These are phyloP conservation scores for Thamnophis elegans DNA, from an alignment of 2,797 vertebrate genomes.

Conservation along the genomic window DNA sequence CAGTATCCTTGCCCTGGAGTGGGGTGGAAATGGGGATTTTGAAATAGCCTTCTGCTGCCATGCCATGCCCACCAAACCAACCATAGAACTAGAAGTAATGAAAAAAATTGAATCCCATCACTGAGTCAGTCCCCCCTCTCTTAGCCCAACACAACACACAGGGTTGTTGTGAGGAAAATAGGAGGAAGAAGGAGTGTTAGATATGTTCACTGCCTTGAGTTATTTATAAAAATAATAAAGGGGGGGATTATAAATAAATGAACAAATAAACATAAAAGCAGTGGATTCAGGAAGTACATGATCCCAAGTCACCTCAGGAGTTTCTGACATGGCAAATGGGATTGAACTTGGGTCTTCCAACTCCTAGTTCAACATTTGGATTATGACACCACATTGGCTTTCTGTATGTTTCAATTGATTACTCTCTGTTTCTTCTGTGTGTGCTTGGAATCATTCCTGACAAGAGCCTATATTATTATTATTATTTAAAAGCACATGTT, in stretches of 20 bases:
- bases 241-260: neutral
- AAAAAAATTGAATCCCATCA: too few species aligned
- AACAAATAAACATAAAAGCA: neutral
- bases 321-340: neutral
- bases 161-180: neutral
- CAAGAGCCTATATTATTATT: neutral
- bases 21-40: too few species aligned
- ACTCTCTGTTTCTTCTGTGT: neutral
- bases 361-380: neutral
- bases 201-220: neutral
- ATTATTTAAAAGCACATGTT: neutral
- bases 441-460: neutral
- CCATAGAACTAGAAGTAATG: too few species aligned
- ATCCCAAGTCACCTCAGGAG: neutral
- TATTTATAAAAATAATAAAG: neutral
- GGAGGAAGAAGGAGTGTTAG: neutral
- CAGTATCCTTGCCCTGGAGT: too few species aligned
- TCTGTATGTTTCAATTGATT: neutral
- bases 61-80: too few species aligned
- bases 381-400: neutral
- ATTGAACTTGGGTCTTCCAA: neutral
- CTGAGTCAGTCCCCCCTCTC: neutral
- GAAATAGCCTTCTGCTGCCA: too few species aligned
- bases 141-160: neutral
- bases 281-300: neutral